Evolutionary conservation across 2,797 vertebrate genomes (phyloP).

Genomic region (Nasua narica): DNA sequence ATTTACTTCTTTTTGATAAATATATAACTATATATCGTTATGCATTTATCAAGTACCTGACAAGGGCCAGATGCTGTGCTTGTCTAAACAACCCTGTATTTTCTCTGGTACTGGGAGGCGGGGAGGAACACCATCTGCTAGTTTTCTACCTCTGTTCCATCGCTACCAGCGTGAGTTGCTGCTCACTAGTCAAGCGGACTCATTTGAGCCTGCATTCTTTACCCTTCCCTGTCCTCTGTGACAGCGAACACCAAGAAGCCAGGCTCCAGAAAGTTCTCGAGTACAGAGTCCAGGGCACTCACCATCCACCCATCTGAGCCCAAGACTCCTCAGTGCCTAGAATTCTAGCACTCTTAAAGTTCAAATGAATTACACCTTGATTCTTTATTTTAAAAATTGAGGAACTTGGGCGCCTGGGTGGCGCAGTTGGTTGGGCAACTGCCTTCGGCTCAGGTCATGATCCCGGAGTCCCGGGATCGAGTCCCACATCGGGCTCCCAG

Average conservation of each 20-base stretch:
- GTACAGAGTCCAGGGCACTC: neutral
- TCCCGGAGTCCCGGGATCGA: too few species aligned
- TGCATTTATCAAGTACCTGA: neutral
- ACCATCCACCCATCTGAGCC: neutral
- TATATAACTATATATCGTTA: neutral
- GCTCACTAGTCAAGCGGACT: neutral
- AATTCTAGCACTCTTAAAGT: neutral
- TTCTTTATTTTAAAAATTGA: slow-evolving; percentile 39
- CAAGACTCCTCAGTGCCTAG: neutral
- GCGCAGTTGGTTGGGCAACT: too few species aligned
- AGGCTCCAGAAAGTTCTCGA: neutral
- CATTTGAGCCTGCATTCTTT: neutral
- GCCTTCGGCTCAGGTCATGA: too few species aligned
- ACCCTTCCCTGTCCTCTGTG: neutral
- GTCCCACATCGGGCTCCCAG: too few species aligned
- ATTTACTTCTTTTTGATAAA: neutral
- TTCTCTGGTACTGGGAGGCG: neutral
- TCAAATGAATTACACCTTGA: slow-evolving; percentile 18
- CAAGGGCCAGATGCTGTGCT: neutral
- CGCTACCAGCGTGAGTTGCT: neutral
- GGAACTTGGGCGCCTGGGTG: too few species aligned
- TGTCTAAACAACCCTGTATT: neutral
- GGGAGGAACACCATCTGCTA: neutral
- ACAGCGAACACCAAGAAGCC: neutral
- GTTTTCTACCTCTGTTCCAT: neutral